These are phyloP conservation scores for Agapetus fuscipes DNA, from an alignment of 2,888 invertebrate species.

Conservation along the genomic window DNA sequence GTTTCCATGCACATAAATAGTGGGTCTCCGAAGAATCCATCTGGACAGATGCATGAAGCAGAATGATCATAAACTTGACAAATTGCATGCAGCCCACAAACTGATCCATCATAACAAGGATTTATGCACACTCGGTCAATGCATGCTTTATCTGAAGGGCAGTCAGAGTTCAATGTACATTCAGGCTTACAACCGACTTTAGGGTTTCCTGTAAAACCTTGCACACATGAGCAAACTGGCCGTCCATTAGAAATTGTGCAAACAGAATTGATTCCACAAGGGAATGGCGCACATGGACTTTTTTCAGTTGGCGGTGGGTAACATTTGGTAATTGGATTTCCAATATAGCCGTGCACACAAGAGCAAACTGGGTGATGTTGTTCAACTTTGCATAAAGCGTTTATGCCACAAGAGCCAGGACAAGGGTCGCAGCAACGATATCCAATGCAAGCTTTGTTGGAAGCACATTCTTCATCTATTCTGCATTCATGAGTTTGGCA, in stretches of 20 bases:
- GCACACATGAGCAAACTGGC: slow-evolving; percentile 68
- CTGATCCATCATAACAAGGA: slow-evolving; percentile 57
- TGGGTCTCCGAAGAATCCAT: slow-evolving; percentile 72
- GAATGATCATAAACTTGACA: slow-evolving; percentile 75
- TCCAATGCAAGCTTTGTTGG: slow-evolving; percentile 66
- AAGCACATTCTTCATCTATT: slow-evolving; percentile 66
- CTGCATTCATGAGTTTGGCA: slow-evolving; percentile 75
- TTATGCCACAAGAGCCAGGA: slow-evolving; percentile 69
- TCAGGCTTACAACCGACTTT: slow-evolving; percentile 66
- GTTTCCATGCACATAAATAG: slow-evolving; percentile 59
- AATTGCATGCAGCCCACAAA: slow-evolving; percentile 73
- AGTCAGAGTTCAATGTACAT: slow-evolving; percentile 76
- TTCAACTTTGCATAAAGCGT: slow-evolving; percentile 64
- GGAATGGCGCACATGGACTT: slow-evolving; percentile 63
- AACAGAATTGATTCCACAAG: slow-evolving; percentile 71
- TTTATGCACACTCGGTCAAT: slow-evolving; percentile 63
- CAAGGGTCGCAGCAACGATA: slow-evolving; percentile 75
- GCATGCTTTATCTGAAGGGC: slow-evolving; percentile 63
- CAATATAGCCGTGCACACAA: slow-evolving; percentile 60
- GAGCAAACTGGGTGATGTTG: slow-evolving; percentile 72
- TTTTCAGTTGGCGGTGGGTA: slow-evolving; percentile 47
- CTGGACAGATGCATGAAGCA: slow-evolving; percentile 69
- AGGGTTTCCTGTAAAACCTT: slow-evolving; percentile 72
- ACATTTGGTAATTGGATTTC: slow-evolving; percentile 71
- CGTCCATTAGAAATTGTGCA: slow-evolving; percentile 61